These are phyloP conservation scores for Myripristis murdjan DNA, from an alignment of 2,797 vertebrate genomes.

Conservation along the genomic window DNA sequence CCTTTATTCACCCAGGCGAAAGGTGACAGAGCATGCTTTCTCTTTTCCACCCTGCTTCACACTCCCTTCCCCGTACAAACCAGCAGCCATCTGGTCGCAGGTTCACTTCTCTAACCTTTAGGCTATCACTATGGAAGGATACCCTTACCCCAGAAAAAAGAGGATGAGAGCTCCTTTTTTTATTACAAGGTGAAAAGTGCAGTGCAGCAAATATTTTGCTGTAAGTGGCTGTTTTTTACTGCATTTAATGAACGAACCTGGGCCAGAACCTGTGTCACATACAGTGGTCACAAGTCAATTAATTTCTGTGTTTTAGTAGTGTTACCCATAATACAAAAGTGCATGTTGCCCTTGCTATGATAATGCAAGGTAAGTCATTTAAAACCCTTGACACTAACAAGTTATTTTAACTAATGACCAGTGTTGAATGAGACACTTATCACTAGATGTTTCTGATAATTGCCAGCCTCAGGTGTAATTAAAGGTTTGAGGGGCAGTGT, in stretches of 20 bases:
- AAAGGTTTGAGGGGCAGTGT: slow-evolving; percentile 78
- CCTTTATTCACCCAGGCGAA: slow-evolving; percentile 42
- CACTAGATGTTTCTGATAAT: slow-evolving; percentile 73
- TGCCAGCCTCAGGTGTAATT: slow-evolving; percentile 73
- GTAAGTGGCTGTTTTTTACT: too few relatives aligned
- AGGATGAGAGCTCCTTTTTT: too few relatives aligned
- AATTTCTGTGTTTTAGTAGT: background rate
- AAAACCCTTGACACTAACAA: slow-evolving; percentile 65
- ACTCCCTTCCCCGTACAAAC: slow-evolving; percentile 2
- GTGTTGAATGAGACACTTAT: slow-evolving; percentile 74
- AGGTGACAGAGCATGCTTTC: slow-evolving; percentile 32
- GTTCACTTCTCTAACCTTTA: background rate
- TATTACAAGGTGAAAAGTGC: too few relatives aligned
- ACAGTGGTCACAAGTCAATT: background rate
- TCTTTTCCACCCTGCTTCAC: slow-evolving; percentile 19
- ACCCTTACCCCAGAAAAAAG: too few relatives aligned
- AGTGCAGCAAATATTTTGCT: too few relatives aligned
- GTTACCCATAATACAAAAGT: background rate
- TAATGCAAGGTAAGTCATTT: slow-evolving; percentile 41
- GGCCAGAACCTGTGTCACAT: too few relatives aligned
- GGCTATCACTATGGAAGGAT: background rate
- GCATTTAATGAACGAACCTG: too few relatives aligned
- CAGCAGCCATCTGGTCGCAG: background rate
- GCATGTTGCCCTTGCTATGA: slow-evolving; percentile 11
- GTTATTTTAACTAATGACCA: slow-evolving; percentile 70